Percentiles rank a stretch among this genome's conserved stretches.
Conservation (phyloP, 2,113 vertebrate species). For the Clarias macrocephalus region DNA sequence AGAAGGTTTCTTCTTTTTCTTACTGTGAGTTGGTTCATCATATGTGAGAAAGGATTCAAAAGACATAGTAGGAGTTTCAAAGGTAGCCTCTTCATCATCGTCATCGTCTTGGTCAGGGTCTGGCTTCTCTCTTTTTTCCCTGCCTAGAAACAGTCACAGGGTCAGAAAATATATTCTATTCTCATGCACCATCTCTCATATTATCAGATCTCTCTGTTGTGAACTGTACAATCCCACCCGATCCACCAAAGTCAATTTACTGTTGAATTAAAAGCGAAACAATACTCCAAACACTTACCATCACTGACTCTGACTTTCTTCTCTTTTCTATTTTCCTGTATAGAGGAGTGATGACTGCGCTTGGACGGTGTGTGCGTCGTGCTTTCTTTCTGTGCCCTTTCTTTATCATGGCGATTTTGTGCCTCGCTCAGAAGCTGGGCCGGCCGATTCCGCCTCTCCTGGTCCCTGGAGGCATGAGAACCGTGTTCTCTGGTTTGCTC, state of each 20-base stretch:
- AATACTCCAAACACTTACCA: constrained; percentile 60
- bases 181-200: not conserved
- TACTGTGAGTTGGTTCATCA: constrained; percentile 85
- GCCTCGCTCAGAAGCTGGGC: constrained; percentile 50
- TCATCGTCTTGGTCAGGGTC: constrained; percentile 65
- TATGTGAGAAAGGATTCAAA: constrained; percentile 98
- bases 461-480: constrained; percentile 58
- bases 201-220: not conserved
- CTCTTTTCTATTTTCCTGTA: constrained; percentile 65
- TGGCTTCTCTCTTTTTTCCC: constrained; percentile 55
- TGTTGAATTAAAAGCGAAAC: not conserved
- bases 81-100: constrained; percentile 76
- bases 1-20: constrained; percentile 87
- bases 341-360: constrained; percentile 64
- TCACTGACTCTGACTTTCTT: constrained; percentile 72
- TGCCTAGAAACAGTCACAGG: constrained; percentile 56
- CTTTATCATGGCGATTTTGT: constrained; percentile 63
- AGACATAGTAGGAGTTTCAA: constrained; percentile 90
- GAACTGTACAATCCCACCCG: not conserved
- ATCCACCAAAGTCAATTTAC: not conserved
- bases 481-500: constrained; percentile 64
- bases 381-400: constrained; percentile 69
- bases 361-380: constrained; percentile 64
- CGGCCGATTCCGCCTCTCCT: constrained; percentile 55
- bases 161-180: constrained; percentile 6